Conservation (phyloP, 1,140 invertebrate species). For the Zaprionus africanus region DNA sequence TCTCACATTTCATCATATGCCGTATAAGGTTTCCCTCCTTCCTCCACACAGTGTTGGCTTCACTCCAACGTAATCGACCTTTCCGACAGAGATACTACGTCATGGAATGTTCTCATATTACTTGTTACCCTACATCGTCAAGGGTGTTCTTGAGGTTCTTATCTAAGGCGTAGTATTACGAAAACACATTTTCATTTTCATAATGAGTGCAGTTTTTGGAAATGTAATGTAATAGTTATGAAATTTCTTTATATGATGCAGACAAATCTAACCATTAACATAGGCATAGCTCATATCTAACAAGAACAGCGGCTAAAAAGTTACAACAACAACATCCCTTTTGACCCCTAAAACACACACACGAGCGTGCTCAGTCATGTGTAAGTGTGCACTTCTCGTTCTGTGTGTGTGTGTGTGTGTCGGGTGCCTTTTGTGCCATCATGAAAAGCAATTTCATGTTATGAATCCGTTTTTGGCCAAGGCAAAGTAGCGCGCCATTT, state of each 20-base stretch:
- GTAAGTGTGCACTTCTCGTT: constrained; percentile 13
- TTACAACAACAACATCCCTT: constrained; percentile 26
- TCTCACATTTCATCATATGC: neutral
- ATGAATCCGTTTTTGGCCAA: constrained; percentile 79
- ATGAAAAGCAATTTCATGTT: constrained; percentile 81
- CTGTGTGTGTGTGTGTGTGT: constrained; percentile 10
- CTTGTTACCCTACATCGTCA: neutral
- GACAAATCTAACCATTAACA: constrained; percentile 68
- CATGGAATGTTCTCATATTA: constrained; percentile 29
- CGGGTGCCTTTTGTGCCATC: constrained; percentile 58
- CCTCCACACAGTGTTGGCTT: constrained; percentile 28
- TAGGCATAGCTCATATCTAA: constrained; percentile 34
- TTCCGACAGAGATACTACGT: constrained; percentile 6
- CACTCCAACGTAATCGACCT: constrained; percentile 7
- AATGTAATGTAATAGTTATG: constrained; percentile 68
- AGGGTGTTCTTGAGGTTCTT: neutral
- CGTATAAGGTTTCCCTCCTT: constrained; percentile 6
- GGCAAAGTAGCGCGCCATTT: constrained; percentile 64
- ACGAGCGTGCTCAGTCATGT: constrained; percentile 28
- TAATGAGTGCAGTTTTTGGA: constrained; percentile 32
- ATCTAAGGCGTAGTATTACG: constrained; percentile 51
- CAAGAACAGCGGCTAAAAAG: constrained; percentile 19
- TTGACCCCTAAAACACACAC: constrained; percentile 28
- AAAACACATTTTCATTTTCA: constrained; percentile 56
- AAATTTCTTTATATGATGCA: constrained; percentile 55